These are phyloP conservation scores for Drosophila truncata DNA, from an alignment of 1,140 invertebrate species.

Conservation along the genomic window DNA sequence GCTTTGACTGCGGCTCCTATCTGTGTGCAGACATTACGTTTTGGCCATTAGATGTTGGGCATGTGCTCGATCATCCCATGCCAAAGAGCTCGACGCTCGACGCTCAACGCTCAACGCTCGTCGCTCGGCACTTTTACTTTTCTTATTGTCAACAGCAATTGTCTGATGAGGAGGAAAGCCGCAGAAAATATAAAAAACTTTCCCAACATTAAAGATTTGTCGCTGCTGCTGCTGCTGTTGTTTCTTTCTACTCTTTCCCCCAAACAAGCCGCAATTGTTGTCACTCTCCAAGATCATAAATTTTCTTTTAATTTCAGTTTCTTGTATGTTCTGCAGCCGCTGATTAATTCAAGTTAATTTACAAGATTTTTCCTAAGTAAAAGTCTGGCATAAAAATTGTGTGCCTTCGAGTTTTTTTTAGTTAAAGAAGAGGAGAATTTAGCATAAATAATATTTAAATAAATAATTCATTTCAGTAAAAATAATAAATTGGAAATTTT, in stretches of 20 bases:
- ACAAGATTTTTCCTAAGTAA: conserved; percentile 31
- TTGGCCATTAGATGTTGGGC: conserved; percentile 33
- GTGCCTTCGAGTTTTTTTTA: background rate
- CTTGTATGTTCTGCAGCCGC: conserved; percentile 39
- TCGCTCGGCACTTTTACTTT: conserved; percentile 69
- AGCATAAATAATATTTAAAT: too few species aligned
- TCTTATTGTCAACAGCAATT: conserved; percentile 75
- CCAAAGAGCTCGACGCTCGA: conserved; percentile 21
- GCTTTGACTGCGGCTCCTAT: background rate
- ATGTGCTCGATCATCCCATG: conserved; percentile 46
- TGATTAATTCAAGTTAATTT: conserved; percentile 37
- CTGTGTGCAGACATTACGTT: conserved; percentile 24
- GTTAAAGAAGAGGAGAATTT: too few species aligned
- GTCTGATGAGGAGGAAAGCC: conserved; percentile 30
- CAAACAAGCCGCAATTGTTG: conserved; percentile 32
- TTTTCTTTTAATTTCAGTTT: conserved; percentile 71
- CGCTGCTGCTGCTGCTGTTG: background rate
- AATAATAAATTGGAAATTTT: too few species aligned
- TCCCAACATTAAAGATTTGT: conserved; percentile 64
- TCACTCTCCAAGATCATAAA: conserved; percentile 65
- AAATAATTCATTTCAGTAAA: too few species aligned
- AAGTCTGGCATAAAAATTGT: conserved; percentile 30
- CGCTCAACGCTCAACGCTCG: conserved; percentile 10
- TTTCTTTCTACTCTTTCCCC: background rate
- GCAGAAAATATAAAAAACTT: conserved; percentile 63